Conservation (phyloP, 2,797 vertebrate genomes). For the Coregonus suidteri region DNA sequence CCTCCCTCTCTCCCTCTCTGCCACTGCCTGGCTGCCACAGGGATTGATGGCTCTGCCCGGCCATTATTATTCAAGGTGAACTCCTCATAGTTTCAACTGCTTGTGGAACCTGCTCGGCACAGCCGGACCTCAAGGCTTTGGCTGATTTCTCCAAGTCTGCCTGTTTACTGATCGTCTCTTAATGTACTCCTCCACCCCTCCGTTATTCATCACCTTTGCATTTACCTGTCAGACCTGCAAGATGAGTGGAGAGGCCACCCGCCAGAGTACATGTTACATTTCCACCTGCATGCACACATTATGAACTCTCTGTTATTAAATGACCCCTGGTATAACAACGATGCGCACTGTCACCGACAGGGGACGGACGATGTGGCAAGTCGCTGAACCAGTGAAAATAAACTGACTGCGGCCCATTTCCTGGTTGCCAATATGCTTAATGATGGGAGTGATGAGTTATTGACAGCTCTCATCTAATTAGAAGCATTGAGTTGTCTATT, state of each 20-base stretch:
- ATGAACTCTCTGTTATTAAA: conserved; percentile 43
- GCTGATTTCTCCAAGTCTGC: background rate
- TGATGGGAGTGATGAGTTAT: conserved; percentile 75
- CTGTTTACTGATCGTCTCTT: conserved; percentile 33
- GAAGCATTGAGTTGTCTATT: conserved; percentile 63
- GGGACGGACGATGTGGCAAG: conserved; percentile 15
- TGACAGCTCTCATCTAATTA: conserved; percentile 65
- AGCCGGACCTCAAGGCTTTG: background rate
- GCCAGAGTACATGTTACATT: conserved; percentile 22
- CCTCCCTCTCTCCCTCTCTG: conserved; percentile 18
- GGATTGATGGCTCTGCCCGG: conserved; percentile 39
- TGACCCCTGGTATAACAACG: conserved; percentile 26
- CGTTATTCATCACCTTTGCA: conserved; percentile 42
- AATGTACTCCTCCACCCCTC: conserved; percentile 34
- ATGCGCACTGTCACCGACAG: background rate
- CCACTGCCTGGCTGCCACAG: conserved; percentile 24
- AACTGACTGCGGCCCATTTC: conserved; percentile 28
- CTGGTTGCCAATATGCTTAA: conserved; percentile 64
- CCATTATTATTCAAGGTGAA: conserved; percentile 56
- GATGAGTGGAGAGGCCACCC: conserved; percentile 9
- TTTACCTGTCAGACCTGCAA: conserved; percentile 33
- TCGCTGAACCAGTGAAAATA: conserved; percentile 25
- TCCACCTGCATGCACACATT: conserved; percentile 18
- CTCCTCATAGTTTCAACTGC: conserved; percentile 31
- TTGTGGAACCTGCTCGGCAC: background rate